These are phyloP conservation scores for Hylaea fasciaria DNA, from an alignment of 2,888 invertebrate species.

Conservation along the genomic window DNA sequence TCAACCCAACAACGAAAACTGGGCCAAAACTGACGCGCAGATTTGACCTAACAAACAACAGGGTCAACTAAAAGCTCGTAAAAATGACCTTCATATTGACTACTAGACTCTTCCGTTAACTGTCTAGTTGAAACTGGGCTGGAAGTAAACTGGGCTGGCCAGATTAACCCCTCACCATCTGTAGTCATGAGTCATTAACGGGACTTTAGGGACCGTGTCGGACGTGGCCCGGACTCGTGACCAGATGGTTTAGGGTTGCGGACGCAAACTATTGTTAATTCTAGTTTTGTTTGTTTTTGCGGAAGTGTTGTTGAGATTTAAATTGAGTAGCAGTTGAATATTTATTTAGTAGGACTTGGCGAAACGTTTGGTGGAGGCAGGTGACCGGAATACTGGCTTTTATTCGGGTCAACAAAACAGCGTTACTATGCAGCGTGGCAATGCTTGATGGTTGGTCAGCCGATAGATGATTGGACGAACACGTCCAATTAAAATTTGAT, in stretches of 20 bases:
- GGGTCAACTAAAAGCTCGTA: too few species aligned
- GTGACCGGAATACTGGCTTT: too few species aligned
- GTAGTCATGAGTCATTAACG: slow-evolving; percentile 26
- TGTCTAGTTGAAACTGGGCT: not conserved
- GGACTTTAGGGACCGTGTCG: slow-evolving; percentile 12
- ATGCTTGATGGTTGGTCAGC: too few species aligned
- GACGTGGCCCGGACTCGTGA: slow-evolving; percentile 20
- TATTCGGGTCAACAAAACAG: too few species aligned
- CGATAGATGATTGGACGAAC: too few species aligned
- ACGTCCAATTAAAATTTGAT: too few species aligned
- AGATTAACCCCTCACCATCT: slow-evolving; percentile 21
- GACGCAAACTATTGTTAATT: slow-evolving; percentile 20
- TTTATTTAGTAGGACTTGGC: not conserved
- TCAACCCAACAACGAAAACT: too few species aligned
- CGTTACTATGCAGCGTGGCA: too few species aligned
- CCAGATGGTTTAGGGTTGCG: slow-evolving; percentile 12
- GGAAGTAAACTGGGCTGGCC: slow-evolving; percentile 8
- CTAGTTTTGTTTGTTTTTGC: slow-evolving; percentile 2
- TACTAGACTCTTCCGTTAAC: not conserved
- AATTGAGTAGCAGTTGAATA: slow-evolving; percentile 15
- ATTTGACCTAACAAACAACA: too few species aligned
- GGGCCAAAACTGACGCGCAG: too few species aligned
- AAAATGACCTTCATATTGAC: not conserved
- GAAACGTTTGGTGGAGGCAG: not conserved
- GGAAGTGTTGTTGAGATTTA: slow-evolving; percentile 7